Percentiles rank a stretch among this genome's conserved stretches.
Evolutionary conservation across 2,888 invertebrate genomes (phyloP).

Genomic region (Empis livida): DNA sequence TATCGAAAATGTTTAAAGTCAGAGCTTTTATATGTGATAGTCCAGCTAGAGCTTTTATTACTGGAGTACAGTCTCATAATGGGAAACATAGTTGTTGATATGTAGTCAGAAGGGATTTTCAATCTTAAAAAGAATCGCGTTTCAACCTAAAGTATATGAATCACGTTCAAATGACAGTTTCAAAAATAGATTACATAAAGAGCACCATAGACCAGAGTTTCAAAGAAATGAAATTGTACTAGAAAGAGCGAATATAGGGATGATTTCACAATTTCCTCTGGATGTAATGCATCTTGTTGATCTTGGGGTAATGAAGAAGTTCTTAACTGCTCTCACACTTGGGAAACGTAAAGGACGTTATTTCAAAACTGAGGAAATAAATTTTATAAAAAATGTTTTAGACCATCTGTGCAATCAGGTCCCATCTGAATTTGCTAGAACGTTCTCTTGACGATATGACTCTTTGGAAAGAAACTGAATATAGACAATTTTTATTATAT

Average conservation of each 20-base stretch:
- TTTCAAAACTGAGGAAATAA: neutral
- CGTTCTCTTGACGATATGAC: neutral
- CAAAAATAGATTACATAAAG: neutral
- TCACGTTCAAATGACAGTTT: conserved; percentile 1
- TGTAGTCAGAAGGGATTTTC: conserved; percentile 2
- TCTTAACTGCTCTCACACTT: neutral
- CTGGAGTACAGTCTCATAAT: conserved; percentile 5
- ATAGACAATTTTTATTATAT: conserved; percentile 3
- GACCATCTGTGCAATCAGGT: neutral
- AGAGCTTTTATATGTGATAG: conserved; percentile 9
- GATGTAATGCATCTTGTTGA: conserved; percentile 8
- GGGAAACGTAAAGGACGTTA: neutral
- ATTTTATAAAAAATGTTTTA: neutral
- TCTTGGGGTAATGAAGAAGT: conserved; percentile 6
- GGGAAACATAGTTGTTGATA: conserved; percentile 9
- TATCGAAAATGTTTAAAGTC: neutral
- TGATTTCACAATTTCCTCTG: conserved; percentile 7
- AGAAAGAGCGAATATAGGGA: conserved; percentile 2
- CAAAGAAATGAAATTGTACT: conserved; percentile 1
- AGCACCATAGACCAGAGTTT: neutral
- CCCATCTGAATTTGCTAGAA: conserved; percentile 4
- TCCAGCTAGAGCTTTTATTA: conserved; percentile 8
- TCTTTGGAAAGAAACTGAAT: conserved; percentile 6
- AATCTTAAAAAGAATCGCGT: neutral
- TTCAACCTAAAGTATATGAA: neutral